These are phyloP conservation scores for Microctonus hyperodae DNA, from an alignment of 2,888 invertebrate genomes.

Conservation along the genomic window DNA sequence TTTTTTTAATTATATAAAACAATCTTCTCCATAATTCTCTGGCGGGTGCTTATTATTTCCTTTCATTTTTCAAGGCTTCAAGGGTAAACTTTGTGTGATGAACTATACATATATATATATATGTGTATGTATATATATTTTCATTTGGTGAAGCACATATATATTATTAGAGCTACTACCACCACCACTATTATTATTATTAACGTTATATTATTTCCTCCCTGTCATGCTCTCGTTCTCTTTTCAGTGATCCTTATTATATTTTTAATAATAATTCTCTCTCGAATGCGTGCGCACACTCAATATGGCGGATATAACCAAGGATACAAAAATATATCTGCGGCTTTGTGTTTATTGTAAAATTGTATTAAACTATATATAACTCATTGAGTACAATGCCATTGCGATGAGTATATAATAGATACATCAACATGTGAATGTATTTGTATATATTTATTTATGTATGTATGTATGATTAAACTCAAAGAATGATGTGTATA, in stretches of 20 bases:
- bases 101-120: neutral
- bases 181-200: neutral
- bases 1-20: neutral
- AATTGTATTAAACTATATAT: neutral
- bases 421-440: neutral
- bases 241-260: constrained; percentile 18
- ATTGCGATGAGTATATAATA: neutral
- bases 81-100: constrained; percentile 7
- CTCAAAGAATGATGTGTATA: neutral
- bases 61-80: constrained; percentile 1
- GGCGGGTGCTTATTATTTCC: constrained; percentile 4
- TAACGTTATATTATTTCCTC: constrained; percentile 10
- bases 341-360: neutral
- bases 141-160: neutral
- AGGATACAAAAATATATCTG: constrained; percentile 13
- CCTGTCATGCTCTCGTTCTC: constrained; percentile 15
- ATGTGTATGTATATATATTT: neutral
- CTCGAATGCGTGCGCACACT: constrained; percentile 12
- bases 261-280: constrained; percentile 14
- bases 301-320: constrained; percentile 20
- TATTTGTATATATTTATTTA: neutral
- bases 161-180: neutral
- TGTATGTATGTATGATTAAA: no score
- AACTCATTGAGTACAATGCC: neutral
- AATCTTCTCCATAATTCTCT: neutral